These are phyloP conservation scores for Triops longicaudatus DNA, from an alignment of 1,140 invertebrate species.

Conservation along the genomic window DNA sequence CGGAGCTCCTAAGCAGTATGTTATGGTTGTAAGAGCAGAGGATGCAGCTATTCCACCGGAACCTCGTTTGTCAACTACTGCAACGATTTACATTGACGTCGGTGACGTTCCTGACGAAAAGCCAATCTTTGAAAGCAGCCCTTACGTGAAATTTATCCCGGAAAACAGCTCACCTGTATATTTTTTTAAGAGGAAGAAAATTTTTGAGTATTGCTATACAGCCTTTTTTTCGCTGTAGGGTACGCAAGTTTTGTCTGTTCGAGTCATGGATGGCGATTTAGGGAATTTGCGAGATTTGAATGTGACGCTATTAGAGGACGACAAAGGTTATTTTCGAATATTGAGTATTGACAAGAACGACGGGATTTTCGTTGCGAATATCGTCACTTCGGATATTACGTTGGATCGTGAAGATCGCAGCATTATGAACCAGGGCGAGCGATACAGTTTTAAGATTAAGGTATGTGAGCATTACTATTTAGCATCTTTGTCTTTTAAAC, in stretches of 20 bases:
- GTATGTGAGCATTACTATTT: slow-evolving; percentile 36
- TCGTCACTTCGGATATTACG: slow-evolving; percentile 54
- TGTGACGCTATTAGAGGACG: slow-evolving; percentile 57
- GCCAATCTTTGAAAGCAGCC: slow-evolving; percentile 65
- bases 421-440: slow-evolving; percentile 64
- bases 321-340: slow-evolving; percentile 55
- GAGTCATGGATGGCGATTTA: slow-evolving; percentile 65
- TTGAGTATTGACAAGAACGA: slow-evolving; percentile 26
- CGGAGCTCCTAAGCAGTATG: slow-evolving; percentile 51
- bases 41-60: slow-evolving; percentile 51
- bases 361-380: slow-evolving; percentile 34
- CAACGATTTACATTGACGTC: slow-evolving; percentile 63
- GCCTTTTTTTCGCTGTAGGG: slow-evolving; percentile 36
- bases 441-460: slow-evolving; percentile 62
- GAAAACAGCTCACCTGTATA: slow-evolving; percentile 58
- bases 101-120: slow-evolving; percentile 72
- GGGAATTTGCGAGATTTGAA: slow-evolving; percentile 55
- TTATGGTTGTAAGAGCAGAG: slow-evolving; percentile 54
- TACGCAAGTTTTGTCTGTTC: slow-evolving; percentile 54
- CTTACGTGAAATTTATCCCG: slow-evolving; percentile 62
- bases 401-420: slow-evolving; percentile 63
- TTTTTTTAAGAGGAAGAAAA: slow-evolving; percentile 18
- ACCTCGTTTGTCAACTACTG: slow-evolving; percentile 49
- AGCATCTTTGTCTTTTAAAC: not conserved
- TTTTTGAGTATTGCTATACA: not conserved